These are phyloP conservation scores for Chrysolina americana DNA, from an alignment of 2,888 invertebrate genomes.

Conservation along the genomic window DNA sequence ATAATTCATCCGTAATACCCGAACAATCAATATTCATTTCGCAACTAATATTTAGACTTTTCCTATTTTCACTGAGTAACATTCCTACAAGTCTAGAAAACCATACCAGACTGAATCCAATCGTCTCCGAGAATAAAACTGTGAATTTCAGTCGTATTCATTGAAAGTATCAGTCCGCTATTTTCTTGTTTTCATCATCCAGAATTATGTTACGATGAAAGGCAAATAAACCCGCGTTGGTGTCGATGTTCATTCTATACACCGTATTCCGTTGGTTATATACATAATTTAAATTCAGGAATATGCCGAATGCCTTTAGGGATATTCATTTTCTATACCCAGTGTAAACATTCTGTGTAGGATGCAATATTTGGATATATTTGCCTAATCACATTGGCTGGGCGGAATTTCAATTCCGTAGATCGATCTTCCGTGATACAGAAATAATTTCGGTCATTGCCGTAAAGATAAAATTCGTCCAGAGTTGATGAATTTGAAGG, in stretches of 20 bases:
- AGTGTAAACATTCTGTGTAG: background rate
- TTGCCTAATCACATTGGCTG: background rate
- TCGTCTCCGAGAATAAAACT: too few species aligned
- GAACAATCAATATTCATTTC: too few species aligned
- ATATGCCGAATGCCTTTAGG: background rate
- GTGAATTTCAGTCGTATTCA: background rate
- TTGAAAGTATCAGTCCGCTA: too few species aligned
- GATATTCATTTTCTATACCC: background rate
- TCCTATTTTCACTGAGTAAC: too few species aligned
- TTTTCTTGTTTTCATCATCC: too few species aligned
- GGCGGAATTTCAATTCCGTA: background rate
- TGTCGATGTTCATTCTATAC: background rate
- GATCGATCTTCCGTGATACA: background rate
- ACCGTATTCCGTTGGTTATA: conserved; percentile 38
- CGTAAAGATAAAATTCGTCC: background rate
- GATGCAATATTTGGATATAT: background rate
- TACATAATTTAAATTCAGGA: conserved; percentile 17
- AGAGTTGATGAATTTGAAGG: background rate
- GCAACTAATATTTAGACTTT: too few species aligned
- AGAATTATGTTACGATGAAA: background rate
- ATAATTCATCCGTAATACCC: too few species aligned
- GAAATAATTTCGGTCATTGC: background rate
- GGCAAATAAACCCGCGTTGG: background rate
- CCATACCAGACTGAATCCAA: too few species aligned
- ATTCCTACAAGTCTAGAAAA: too few species aligned